A percentile compares a stretch with the other conserved stretches of the same genome.
phyloP scores from a whole-genome alignment of 1,140 invertebrate species.

The Drosophila pruinosa region DNA sequence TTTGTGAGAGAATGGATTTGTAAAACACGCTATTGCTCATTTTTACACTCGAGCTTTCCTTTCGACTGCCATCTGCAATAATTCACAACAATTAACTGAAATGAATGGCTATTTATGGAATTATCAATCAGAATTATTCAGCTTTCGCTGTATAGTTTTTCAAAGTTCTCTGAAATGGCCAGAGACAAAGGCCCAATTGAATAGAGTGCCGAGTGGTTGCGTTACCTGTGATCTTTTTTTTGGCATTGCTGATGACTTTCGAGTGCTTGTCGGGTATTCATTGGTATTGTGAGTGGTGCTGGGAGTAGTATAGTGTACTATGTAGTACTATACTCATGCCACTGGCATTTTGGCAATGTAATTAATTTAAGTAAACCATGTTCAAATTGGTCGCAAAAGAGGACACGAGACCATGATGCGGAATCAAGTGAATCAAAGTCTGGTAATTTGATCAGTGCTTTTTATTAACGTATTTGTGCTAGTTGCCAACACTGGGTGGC shows the following conservation, averaged over 20 bases:
- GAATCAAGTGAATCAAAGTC: constrained; percentile 44
- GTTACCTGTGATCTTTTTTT: background rate
- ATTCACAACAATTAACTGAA: too few species aligned
- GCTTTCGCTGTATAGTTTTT: too few species aligned
- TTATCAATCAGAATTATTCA: too few species aligned
- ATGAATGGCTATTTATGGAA: too few species aligned
- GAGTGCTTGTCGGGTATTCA: background rate
- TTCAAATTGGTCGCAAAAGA: constrained; percentile 12
- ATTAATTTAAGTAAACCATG: constrained; percentile 33
- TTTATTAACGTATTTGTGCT: background rate
- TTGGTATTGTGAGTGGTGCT: background rate
- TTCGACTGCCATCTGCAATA: too few species aligned
- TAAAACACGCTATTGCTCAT: too few species aligned
- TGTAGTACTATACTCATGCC: background rate
- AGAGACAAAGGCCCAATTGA: background rate
- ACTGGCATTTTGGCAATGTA: background rate
- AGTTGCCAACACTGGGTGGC: background rate
- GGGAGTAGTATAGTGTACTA: background rate
- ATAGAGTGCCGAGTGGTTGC: background rate
- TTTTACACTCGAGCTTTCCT: too few species aligned
- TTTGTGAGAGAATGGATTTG: too few species aligned
- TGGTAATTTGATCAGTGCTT: constrained; percentile 38
- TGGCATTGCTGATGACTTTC: background rate
- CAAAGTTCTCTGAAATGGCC: too few species aligned
- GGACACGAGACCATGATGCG: background rate